Base-by-base conservation (phyloP, 1,140 invertebrate genomes). In the Lethrus apterus region DNA sequence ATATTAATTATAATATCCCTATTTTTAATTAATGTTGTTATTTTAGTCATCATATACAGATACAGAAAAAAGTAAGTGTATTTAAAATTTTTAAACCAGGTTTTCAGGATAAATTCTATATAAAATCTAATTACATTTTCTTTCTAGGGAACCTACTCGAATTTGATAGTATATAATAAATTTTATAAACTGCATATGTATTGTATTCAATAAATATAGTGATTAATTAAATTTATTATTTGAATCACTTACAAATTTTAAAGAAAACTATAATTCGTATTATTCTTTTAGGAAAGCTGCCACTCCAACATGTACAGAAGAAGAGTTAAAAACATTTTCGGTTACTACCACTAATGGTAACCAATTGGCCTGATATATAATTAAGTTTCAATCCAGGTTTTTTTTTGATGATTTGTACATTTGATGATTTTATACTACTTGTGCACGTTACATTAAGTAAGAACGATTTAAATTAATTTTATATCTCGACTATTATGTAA, bases 41-140 rank as follows among this genome's bases (percentile, higher is more conserved):
- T 80, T 58, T 71, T 81, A 11, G 79, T 79, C 58, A 73, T 80
- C 51, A 81, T 81, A 61, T 79, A 78, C 60, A 78, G 77, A 56
- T 78, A 78, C 50, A 74, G 74, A 54, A 79, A 80, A 71, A 75
- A 77, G 77, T 80, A 59, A 67, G 68, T 59, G 45, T 9, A n/a
- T n/a, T n/a, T n/a, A n/a, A n/a, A n/a, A n/a, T n/a, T n/a, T n/a
- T n/a, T n/a, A n/a, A n/a, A n/a, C n/a, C n/a, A n/a, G n/a, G n/a
- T n/a, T n/a, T n/a, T n/a, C n/a, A n/a, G n/a, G n/a, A n/a, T n/a
- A n/a, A n/a, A n/a, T n/a, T n/a, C n/a, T n/a, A n/a, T n/a, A n/a
- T n/a, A n/a, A n/a, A n/a, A n/a, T n/a, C n/a, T n/a, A n/a, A n/a
- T n/a, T n/a, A n/a, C n/a, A n/a, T n/a, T n/a, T n/a, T n/a, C n/a